These are phyloP conservation scores for Catalaphyllia jardinei DNA, from an alignment of 64 coral and sea anemone genomes.

Conservation along the genomic window DNA sequence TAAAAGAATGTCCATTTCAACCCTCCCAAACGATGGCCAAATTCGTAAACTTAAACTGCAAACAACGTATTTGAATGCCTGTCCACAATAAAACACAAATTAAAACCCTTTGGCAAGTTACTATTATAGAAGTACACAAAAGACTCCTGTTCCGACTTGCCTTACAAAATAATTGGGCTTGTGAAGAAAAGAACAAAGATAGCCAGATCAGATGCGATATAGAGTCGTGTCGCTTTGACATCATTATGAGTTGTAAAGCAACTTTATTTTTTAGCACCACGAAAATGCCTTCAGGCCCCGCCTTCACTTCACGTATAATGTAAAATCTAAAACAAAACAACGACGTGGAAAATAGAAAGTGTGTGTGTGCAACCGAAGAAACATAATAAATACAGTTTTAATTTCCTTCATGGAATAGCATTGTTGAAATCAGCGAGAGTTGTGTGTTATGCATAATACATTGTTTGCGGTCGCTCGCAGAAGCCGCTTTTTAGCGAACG, in stretches of 20 bases:
- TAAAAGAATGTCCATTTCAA: conserved; percentile 29
- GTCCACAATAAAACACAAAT: not conserved
- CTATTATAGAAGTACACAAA: not conserved
- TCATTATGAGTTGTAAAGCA: conserved; percentile 11
- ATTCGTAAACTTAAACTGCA: no score
- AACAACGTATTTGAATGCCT: not conserved
- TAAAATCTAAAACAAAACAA: not conserved
- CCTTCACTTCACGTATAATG: not conserved
- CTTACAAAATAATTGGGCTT: not conserved
- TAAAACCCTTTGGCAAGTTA: not conserved
- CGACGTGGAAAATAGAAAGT: not conserved
- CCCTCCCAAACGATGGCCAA: not conserved
- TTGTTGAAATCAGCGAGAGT: conserved; percentile 25
- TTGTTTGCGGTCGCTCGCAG: conserved; percentile 30
- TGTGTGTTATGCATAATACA: conserved; percentile 31
- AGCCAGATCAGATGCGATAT: conserved; percentile 3
- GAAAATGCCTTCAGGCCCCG: not conserved
- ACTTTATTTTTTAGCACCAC: not conserved
- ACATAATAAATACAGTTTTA: not conserved
- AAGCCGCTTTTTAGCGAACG: conserved; percentile 17
- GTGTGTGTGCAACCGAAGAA: conserved; percentile 4
- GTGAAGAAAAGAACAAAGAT: not conserved
- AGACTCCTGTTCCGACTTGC: not conserved
- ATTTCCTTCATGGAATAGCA: conserved; percentile 3
- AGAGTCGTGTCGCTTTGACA: conserved; percentile 8